Base-by-base conservation (phyloP, 2,888 invertebrate species). In the Helicoverpa assulta region DNA sequence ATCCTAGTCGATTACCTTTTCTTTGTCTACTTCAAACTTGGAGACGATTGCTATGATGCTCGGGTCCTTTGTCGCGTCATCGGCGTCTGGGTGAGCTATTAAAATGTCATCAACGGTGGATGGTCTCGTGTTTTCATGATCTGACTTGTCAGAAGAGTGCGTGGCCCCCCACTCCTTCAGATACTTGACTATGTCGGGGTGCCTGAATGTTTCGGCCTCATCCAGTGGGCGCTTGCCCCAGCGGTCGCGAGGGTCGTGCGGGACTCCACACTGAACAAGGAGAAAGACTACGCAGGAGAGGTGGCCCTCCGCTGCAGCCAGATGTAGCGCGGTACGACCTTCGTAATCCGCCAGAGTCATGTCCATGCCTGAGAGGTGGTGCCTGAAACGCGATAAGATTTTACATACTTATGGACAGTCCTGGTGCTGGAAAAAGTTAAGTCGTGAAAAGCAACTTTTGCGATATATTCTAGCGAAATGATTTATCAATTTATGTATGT, bases 241-340 rank as follows among this genome's bases (percentile, higher is more conserved):
- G 33, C 33, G 33, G 33, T 33, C 33, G 33, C 33, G 33, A 33
- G 98, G 97, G 83, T 97, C 96, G 81, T 97, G 96, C 3, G 97
- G 97, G 1, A 98, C 98, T 56, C 97, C 96, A 88, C 99, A 99
- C 80, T 98, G 98, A 76, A 98, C 97, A 63, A 99, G 95, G 33
- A 99, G 96, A 93, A 99, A 99, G 89, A 98, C 97, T 0, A 99
- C 98, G 88, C 98, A 98, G 78, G 98, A 97, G 52, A 98, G 92
- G 86, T 99, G 99, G 0, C 99, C 99, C 92, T 99, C 99, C 10
- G 99, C 98, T 0, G 99, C 98, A 2, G 99, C 99, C 86, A 99
- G 96, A 94, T 99, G 99, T 57, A 99, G 96, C 2, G 99, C 99
- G 2, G 99, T 99, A 70, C 99, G 97, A 0, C 99, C 99, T 90